Percentiles rank a stretch among this genome's conserved stretches.
phyloP scores from a whole-genome alignment of 2,888 invertebrate species.

The Pterostichus niger region DNA sequence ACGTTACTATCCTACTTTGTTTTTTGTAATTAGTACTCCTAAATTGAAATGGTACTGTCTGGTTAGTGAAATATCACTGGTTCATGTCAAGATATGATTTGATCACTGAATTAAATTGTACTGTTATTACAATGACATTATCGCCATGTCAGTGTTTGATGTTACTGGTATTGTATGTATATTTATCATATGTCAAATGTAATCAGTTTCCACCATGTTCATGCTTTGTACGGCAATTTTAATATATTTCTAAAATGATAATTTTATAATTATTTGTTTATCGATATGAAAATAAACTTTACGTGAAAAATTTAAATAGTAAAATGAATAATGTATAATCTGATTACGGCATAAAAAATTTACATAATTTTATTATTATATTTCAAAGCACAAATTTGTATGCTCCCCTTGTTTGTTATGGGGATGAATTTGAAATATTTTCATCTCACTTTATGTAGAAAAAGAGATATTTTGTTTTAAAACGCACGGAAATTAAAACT shows the following conservation, averaged over 20 bases:
- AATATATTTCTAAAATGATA: constrained; percentile 24
- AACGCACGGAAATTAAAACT: too few species aligned
- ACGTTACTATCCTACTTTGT: neutral
- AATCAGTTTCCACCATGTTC: constrained; percentile 18
- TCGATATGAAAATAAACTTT: neutral
- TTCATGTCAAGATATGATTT: constrained; percentile 19
- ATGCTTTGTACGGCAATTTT: neutral
- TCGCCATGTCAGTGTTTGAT: constrained; percentile 36
- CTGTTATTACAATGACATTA: constrained; percentile 34
- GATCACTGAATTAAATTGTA: constrained; percentile 43
- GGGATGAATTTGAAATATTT: too few species aligned
- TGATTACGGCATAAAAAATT: neutral
- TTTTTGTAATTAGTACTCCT: too few species aligned
- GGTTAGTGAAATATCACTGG: constrained; percentile 8
- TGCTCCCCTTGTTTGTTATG: too few species aligned
- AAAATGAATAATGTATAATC: constrained; percentile 10
- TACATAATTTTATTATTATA: neutral
- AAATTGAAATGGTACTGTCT: constrained; percentile 7
- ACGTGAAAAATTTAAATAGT: constrained; percentile 3
- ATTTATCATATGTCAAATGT: constrained; percentile 43
- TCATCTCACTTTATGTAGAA: too few species aligned
- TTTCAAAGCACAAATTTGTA: too few species aligned
- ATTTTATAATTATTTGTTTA: neutral
- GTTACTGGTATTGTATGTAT: neutral
- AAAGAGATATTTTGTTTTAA: too few species aligned